These are phyloP conservation scores for Trachelipus rathkii DNA, from an alignment of 1,140 invertebrate species.

Conservation along the genomic window DNA sequence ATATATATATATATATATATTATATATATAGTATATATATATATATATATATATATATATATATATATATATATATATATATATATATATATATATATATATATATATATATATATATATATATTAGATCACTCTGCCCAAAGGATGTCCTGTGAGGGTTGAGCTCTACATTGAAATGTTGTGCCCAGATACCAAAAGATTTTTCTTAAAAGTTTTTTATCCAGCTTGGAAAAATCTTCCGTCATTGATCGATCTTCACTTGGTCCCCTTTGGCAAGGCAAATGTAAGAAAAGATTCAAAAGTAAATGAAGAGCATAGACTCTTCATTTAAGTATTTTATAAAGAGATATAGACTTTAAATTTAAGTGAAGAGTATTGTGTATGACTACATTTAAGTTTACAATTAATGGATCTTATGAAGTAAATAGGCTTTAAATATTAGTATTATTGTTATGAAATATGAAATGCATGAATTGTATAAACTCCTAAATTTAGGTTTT, in stretches of 20 bases:
- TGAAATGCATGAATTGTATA: too few relatives aligned
- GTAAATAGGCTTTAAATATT: too few relatives aligned
- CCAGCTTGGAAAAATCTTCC: neutral
- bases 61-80: slow-evolving; percentile 8
- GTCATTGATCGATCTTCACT: neutral
- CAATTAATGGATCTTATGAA: too few relatives aligned
- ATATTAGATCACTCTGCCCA: neutral
- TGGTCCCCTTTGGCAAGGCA: neutral
- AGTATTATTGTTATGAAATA: too few relatives aligned
- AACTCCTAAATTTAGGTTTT: too few relatives aligned
- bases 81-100: slow-evolving; percentile 15
- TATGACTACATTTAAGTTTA: too few relatives aligned
- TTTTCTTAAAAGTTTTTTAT: neutral
- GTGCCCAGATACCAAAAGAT: neutral
- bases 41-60: too few relatives aligned
- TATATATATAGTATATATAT: too few relatives aligned
- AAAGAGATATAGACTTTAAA: too few relatives aligned
- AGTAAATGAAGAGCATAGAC: neutral
- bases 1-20: too few relatives aligned
- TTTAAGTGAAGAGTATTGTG: too few relatives aligned
- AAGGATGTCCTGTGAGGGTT: neutral
- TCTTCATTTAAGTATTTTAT: neutral
- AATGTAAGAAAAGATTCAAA: neutral
- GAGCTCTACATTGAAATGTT: neutral
- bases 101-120: slow-evolving; percentile 1